phyloP scores from a whole-genome alignment of 2,113 vertebrate genomes.

The Microtus pennsylvanicus region DNA sequence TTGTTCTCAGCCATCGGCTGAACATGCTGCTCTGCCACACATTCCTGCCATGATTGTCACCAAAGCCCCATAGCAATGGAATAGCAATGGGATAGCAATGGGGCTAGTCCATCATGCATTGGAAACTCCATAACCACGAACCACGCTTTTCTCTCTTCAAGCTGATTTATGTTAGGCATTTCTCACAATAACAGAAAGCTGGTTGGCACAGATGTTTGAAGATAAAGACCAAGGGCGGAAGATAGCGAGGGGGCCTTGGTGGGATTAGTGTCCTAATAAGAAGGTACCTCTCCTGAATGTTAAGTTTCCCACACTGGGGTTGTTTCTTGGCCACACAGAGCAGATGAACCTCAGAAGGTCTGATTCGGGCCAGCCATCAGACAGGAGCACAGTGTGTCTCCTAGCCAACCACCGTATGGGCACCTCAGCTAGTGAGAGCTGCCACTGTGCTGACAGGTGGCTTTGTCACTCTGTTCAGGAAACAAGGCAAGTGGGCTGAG shows the following conservation, averaged over 20 bases:
- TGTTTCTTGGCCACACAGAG: background rate
- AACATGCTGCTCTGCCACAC: background rate
- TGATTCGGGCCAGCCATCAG: background rate
- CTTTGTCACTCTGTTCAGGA: background rate
- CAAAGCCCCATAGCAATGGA: background rate
- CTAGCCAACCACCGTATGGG: background rate
- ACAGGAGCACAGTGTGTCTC: background rate
- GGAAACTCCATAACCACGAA: background rate
- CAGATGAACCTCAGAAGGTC: background rate
- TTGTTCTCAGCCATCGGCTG: background rate
- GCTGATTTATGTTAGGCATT: background rate
- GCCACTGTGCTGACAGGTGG: background rate
- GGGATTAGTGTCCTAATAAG: background rate
- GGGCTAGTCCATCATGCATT: background rate
- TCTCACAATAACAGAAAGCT: background rate
- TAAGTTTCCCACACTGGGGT: background rate
- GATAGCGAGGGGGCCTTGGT: background rate
- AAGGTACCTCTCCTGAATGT: background rate
- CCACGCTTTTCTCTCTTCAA: background rate
- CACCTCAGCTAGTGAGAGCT: background rate
- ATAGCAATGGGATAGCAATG: background rate
- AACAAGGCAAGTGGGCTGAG: background rate
- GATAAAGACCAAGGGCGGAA: background rate
- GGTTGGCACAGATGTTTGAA: background rate
- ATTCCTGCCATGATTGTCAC: background rate